A percentile compares a stretch with the other conserved stretches of the same genome.
phyloP scores from a whole-genome alignment of 2,888 invertebrate species.

The Ophion costatus region DNA sequence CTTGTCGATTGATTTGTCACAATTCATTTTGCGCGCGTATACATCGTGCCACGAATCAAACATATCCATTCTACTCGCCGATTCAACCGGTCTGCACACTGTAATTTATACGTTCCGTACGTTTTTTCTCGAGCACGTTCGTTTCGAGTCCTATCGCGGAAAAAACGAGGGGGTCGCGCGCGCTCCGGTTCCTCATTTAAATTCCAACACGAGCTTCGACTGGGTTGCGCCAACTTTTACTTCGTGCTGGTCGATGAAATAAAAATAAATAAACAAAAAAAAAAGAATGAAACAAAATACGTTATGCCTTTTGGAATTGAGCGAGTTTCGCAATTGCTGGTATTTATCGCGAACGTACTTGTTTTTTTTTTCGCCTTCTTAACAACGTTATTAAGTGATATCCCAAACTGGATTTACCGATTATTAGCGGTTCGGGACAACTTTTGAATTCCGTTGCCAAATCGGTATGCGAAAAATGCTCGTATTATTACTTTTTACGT shows the following conservation, averaged over 20 bases:
- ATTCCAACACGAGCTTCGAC: constrained; percentile 43
- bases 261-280: constrained; percentile 10
- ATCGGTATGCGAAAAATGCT: constrained; percentile 43
- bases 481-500: constrained; percentile 44
- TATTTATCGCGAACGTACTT: constrained; percentile 30
- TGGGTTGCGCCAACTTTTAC: constrained; percentile 50
- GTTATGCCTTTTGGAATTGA: constrained; percentile 27
- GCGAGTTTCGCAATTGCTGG: constrained; percentile 46
- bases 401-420: constrained; percentile 40
- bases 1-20: too few species aligned
- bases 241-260: constrained; percentile 31
- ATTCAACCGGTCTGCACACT: too few species aligned
- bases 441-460: constrained; percentile 59
- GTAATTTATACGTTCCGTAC: too few species aligned
- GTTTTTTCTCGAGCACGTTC: neutral
- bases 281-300: neutral
- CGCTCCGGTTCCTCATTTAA: constrained; percentile 51
- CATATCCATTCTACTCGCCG: too few species aligned
- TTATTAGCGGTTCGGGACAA: constrained; percentile 34
- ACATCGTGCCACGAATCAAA: too few species aligned
- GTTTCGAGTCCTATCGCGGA: constrained; percentile 23
- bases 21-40: too few species aligned
- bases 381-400: constrained; percentile 48
- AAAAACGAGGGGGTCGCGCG: neutral
- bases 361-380: constrained; percentile 18